Base-by-base conservation (phyloP, 2,888 invertebrate species). In the Drepana falcataria region DNA sequence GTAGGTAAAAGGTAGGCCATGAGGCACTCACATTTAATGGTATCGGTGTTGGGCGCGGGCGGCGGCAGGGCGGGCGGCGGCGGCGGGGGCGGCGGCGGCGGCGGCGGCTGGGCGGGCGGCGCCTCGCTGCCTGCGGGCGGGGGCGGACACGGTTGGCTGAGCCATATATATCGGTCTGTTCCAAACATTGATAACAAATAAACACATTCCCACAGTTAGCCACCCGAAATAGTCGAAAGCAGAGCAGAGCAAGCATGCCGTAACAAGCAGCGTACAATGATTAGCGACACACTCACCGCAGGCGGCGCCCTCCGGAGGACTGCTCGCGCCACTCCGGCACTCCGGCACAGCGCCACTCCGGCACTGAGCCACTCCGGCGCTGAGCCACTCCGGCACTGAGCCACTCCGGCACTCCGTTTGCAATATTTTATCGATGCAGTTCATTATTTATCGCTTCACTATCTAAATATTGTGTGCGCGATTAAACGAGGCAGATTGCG, bases 1-100 rank as follows among this genome's bases (percentile, higher is more conserved):
- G 21, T 21, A 21, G 21, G 21, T 21, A 21, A 21, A 21, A 21
- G 6, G 44, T 6, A 44, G 44, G 9, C 9, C 4, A 1, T 7
- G 44, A 3, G 9, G 9, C 9, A 78, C 85, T 87, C 65, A 87
- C 91, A 86, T 60, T 89, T 89, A 62, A 91, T 75, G 52, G 89
- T 84, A 63, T 83, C 85, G 1, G 81, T 82, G 47, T 75, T 77
- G 40, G 81, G 76, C 3, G 76, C 75, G 2, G 82, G 79, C 33
- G 75, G 60, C 2, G 73, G 73, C 0, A 77, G 71, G 35, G 74
- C 64, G 40, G 70, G 71, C 47, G 70, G 69, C 1, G 75, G 71
- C 3, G 77, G 72, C 4, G 84, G 79, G 9, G 85, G 83, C 2
- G 83, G 78, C 7, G 83, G 82, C 3, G 86, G 84, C 9, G 83